phyloP scores from a whole-genome alignment of 2,113 vertebrate genomes.

The Mesocricetus auratus region DNA sequence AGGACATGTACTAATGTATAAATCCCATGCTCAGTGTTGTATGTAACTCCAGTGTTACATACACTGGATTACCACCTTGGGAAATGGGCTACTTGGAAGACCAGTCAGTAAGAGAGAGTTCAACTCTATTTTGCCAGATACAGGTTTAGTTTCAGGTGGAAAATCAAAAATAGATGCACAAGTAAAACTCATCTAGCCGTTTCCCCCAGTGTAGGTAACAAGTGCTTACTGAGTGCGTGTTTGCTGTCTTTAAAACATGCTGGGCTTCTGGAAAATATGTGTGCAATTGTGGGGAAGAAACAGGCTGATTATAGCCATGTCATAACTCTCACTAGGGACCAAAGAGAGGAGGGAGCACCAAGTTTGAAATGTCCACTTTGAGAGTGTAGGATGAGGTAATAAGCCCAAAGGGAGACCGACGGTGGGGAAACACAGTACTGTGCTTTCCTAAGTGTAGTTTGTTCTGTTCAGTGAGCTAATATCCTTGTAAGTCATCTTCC shows the following conservation, averaged over 20 bases:
- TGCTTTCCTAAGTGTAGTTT: neutral
- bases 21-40: conserved; percentile 22
- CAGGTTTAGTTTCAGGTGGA: conserved; percentile 1
- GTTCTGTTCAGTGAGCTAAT: neutral
- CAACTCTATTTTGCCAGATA: conserved; percentile 20
- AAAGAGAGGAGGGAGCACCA: neutral
- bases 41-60: neutral
- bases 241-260: neutral
- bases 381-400: neutral
- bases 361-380: neutral
- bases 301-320: neutral
- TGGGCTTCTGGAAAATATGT: no score
- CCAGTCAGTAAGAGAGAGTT: conserved; percentile 5
- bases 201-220: neutral
- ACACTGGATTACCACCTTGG: neutral
- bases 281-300: neutral
- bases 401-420: neutral
- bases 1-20: neutral
- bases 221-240: neutral
- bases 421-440: no score
- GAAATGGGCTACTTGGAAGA: neutral
- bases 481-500: neutral
- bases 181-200: neutral
- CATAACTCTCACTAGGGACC: neutral
- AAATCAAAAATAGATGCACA: conserved; percentile 13